phyloP scores from a whole-genome alignment of 2,888 invertebrate species.

The Thalpophila matura region DNA sequence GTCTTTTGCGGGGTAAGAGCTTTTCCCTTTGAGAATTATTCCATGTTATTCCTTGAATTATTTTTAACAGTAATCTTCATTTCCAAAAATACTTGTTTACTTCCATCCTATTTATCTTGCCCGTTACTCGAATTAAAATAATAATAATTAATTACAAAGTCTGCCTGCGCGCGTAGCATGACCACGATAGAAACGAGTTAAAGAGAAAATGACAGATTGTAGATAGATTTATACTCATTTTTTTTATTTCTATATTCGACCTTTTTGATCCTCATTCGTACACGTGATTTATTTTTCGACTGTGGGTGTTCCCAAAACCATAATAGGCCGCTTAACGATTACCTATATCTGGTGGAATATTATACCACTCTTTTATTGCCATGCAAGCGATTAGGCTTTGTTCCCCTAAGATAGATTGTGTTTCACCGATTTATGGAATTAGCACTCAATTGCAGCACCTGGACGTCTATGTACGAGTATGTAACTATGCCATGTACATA shows the following conservation, averaged over 20 bases:
- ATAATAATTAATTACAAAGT: no score
- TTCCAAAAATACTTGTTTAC: background rate
- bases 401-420: slow-evolving; percentile 21
- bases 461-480: background rate
- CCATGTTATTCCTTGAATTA: no score
- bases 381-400: slow-evolving; percentile 13
- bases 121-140: no score
- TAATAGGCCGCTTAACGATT: slow-evolving; percentile 5
- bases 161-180: no score
- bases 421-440: slow-evolving; percentile 20
- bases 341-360: slow-evolving; percentile 22
- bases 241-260: background rate
- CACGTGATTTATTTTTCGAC: slow-evolving; percentile 24
- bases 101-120: no score
- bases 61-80: no score
- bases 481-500: background rate
- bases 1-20: background rate
- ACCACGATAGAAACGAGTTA: no score
- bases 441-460: background rate
- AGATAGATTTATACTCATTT: background rate
- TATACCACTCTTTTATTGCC: slow-evolving; percentile 14
- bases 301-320: background rate
- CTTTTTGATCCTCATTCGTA: background rate
- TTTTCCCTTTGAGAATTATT: slow-evolving; percentile 1
- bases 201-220: no score